Percentiles rank a stretch among this genome's conserved stretches.
These are phyloP conservation scores for Rhabditoides inermis DNA, from an alignment of 2,888 invertebrate species.

Conservation along the genomic window DNA sequence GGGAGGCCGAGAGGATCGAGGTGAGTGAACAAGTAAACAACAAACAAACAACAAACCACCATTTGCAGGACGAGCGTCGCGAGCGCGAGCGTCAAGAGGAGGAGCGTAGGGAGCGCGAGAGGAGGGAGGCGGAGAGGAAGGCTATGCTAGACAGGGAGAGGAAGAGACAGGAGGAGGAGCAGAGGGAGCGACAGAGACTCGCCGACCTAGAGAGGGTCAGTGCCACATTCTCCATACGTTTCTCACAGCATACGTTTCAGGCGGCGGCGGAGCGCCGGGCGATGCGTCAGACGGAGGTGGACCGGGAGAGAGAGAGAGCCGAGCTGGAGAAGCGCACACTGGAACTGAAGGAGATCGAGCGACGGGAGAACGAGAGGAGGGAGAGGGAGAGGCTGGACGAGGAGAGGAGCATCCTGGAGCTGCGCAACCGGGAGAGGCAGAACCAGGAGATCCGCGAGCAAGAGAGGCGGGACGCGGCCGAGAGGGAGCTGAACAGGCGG, in stretches of 20 bases:
- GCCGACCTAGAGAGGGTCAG: slow-evolving; percentile 33
- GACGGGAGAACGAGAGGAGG: slow-evolving; percentile 38
- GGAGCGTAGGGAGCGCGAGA: slow-evolving; percentile 40
- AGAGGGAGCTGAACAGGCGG: slow-evolving; percentile 37
- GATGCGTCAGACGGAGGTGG: slow-evolving; percentile 17
- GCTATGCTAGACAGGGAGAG: slow-evolving; percentile 38
- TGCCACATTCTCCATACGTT: too few relatives aligned
- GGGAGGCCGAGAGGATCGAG: too few relatives aligned
- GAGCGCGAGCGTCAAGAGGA: slow-evolving; percentile 42
- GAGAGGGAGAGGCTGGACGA: slow-evolving; percentile 39
- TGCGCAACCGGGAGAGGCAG: slow-evolving; percentile 40
- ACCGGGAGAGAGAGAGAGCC: slow-evolving; percentile 31
- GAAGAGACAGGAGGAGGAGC: slow-evolving; percentile 36
- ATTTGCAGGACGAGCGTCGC: slow-evolving; percentile 34
- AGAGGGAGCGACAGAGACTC: slow-evolving; percentile 37
- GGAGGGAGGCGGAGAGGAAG: slow-evolving; percentile 34
- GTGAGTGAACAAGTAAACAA: too few relatives aligned
- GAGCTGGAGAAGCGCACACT: slow-evolving; percentile 39
- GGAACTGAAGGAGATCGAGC: slow-evolving; percentile 35
- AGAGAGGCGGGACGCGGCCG: slow-evolving; percentile 43
- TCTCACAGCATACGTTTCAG: too few relatives aligned
- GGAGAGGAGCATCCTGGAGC: slow-evolving; percentile 40
- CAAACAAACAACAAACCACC: too few relatives aligned
- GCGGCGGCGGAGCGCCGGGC: slow-evolving; percentile 20
- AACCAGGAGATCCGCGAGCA: slow-evolving; percentile 45